Percentiles rank a stretch among this genome's conserved stretches.
These are phyloP conservation scores for Neogobius melanostomus DNA, from an alignment of 2,113 vertebrate genomes.

Conservation along the genomic window DNA sequence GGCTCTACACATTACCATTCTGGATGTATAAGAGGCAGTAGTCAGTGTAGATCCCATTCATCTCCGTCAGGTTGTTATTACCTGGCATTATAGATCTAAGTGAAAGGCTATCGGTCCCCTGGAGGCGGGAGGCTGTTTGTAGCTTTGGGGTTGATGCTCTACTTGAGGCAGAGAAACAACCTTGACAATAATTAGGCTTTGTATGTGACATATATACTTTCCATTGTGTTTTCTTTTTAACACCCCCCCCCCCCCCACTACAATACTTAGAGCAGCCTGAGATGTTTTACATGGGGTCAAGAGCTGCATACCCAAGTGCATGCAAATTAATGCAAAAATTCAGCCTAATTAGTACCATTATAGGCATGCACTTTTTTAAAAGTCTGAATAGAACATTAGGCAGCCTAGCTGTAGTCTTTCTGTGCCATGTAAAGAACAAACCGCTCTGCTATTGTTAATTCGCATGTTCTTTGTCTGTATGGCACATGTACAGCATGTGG, in stretches of 20 bases:
- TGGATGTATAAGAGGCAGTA: slow-evolving; percentile 32
- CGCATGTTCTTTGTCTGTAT: neutral
- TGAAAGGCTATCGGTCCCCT: slow-evolving; percentile 25
- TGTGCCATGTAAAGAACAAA: neutral
- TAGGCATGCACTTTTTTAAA: neutral
- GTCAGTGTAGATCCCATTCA: slow-evolving; percentile 48
- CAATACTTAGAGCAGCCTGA: neutral
- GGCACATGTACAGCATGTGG: slow-evolving; percentile 12
- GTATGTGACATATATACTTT: slow-evolving; percentile 19
- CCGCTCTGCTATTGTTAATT: neutral
- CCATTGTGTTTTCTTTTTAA: neutral
- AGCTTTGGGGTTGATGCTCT: slow-evolving; percentile 26
- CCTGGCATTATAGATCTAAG: slow-evolving; percentile 43
- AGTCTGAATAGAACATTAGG: neutral
- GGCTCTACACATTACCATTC: slow-evolving; percentile 17
- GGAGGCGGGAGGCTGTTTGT: neutral
- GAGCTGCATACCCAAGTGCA: neutral
- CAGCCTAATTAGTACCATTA: slow-evolving; percentile 10
- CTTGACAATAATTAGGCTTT: slow-evolving; percentile 21
- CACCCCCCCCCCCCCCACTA: neutral
- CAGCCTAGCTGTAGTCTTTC: neutral
- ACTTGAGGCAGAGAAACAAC: slow-evolving; percentile 15
- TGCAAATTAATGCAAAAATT: slow-evolving; percentile 2
- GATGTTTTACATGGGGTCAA: neutral
- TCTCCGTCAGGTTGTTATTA: slow-evolving; percentile 67